phyloP scores from a whole-genome alignment of 2,113 vertebrate genomes.

The Mastomys natalensis region DNA sequence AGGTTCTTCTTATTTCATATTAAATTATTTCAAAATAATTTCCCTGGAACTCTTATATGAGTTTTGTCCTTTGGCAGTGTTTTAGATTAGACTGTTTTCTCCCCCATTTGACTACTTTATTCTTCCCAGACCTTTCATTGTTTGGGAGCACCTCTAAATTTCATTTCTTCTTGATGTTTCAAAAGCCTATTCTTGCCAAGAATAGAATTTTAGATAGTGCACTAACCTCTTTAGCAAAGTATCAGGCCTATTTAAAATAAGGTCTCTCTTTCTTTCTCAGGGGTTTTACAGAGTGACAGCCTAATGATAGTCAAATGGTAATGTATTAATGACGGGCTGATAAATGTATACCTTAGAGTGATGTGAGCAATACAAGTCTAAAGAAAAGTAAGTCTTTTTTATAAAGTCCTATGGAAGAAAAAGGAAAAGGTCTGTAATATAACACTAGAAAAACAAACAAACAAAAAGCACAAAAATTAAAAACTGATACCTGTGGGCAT shows the following conservation, averaged over 20 bases:
- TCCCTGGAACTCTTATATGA: not conserved
- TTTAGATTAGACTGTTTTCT: constrained; percentile 18
- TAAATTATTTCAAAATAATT: constrained; percentile 22
- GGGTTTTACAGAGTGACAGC: constrained; percentile 78
- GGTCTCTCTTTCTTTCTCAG: constrained; percentile 74
- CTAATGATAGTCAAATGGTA: constrained; percentile 78
- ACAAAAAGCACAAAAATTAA: not conserved
- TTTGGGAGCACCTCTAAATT: constrained; percentile 64
- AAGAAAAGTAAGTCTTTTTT: constrained; percentile 72
- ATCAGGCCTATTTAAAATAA: constrained; percentile 77
- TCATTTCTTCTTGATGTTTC: constrained; percentile 70
- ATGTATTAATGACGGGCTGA: constrained; percentile 68
- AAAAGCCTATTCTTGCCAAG: constrained; percentile 77
- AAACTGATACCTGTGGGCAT: not conserved
- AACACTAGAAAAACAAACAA: constrained; percentile 44
- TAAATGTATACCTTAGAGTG: constrained; percentile 76
- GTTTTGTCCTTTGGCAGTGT: not conserved
- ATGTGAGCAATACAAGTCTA: constrained; percentile 70
- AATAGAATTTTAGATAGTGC: constrained; percentile 72
- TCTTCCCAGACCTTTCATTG: constrained; percentile 28
- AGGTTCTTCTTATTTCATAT: not conserved
- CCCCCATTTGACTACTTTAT: not conserved
- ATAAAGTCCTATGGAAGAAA: constrained; percentile 55
- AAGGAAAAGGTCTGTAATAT: not conserved
- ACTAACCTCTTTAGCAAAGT: constrained; percentile 67